A percentile compares a stretch with the other conserved stretches of the same genome.
phyloP scores from a whole-genome alignment of 2,888 invertebrate species.

The Beris chalybata region DNA sequence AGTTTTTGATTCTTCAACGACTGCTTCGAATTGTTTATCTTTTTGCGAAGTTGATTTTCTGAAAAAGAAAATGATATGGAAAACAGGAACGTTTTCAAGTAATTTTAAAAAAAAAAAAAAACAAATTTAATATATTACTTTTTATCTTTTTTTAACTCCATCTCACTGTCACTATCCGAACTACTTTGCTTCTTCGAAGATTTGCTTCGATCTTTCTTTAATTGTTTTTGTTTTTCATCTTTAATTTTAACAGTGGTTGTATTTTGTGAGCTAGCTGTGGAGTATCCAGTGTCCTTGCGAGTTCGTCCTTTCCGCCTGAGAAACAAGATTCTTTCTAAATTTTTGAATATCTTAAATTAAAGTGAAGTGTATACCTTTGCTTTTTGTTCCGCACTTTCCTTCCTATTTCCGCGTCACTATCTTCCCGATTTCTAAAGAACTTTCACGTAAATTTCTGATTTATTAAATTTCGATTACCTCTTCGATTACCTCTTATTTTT shows the following conservation, averaged over 20 bases:
- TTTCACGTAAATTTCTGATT: background rate
- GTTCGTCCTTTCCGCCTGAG: slow-evolving; percentile 47
- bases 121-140: slow-evolving; percentile 12
- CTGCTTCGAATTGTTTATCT: slow-evolving; percentile 37
- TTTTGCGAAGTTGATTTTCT: slow-evolving; percentile 29
- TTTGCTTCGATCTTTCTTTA: slow-evolving; percentile 53
- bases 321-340: background rate
- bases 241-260: slow-evolving; percentile 29
- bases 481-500: slow-evolving; percentile 47
- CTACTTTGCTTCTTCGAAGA: slow-evolving; percentile 47
- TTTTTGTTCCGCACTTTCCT: slow-evolving; percentile 4
- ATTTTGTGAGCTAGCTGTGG: slow-evolving; percentile 67
- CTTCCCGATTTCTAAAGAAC: slow-evolving; percentile 26
- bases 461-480: slow-evolving; percentile 42
- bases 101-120: background rate
- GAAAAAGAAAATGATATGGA: background rate
- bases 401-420: slow-evolving; percentile 33
- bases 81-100: background rate
- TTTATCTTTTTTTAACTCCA: slow-evolving; percentile 31
- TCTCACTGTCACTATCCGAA: slow-evolving; percentile 31
- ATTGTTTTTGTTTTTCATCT: slow-evolving; percentile 44
- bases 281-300: slow-evolving; percentile 69
- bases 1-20: slow-evolving; percentile 36
- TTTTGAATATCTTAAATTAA: background rate
- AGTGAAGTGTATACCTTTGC: slow-evolving; percentile 20